Evolutionary conservation across 2,113 vertebrate species (phyloP), one percentile per base, ranked within the genome.

Genomic region (Indicator maculatus): DNA sequence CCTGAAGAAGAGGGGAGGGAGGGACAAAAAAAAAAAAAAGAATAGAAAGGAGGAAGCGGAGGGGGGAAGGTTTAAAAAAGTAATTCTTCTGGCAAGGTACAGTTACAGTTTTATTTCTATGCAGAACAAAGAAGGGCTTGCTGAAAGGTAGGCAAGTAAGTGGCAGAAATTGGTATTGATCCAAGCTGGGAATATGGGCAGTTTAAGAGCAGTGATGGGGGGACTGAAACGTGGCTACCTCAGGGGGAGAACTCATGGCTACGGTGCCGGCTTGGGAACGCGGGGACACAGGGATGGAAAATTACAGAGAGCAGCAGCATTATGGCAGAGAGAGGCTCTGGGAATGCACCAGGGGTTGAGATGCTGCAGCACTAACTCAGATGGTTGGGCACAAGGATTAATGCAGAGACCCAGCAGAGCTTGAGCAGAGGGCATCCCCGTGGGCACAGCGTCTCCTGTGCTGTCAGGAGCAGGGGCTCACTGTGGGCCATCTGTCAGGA

Each of bases 91-190:
- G n/a, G 80, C 89, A 79, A 94, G 93, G 86, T 95, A 84, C 66
- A 86, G 96, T 93, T 90, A 80, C 78, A 84, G 92, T 93, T 95
- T 93, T 95, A 92, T 95, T 94, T 94, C 93, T 86, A 56, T 91
- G 86, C 88, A 84, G 94, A 96, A 96, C 92, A 96, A 96, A 96
- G 93, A 63, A 85, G 89, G 80, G 70, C 92, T 94, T 73, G 88
- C 94, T 94, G 94, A 92, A 93, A 95, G 92, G 88, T 95, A 88
- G 93, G 93, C 73, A 94, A 69, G 91, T 91, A 94, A 96, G 88
- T 93, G 86, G 70, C 73, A 93, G 93, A 86, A 95, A 96, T 95
- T 93, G 90, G 86, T 96, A 93, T 94, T 92, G 94, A 96, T 96
- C 92, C 92, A 91, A 75, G 80, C 73, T 73, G 88, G 88, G 90